These are phyloP conservation scores for Chironomus striatipennis DNA, from an alignment of 1,140 invertebrate species.

Conservation along the genomic window DNA sequence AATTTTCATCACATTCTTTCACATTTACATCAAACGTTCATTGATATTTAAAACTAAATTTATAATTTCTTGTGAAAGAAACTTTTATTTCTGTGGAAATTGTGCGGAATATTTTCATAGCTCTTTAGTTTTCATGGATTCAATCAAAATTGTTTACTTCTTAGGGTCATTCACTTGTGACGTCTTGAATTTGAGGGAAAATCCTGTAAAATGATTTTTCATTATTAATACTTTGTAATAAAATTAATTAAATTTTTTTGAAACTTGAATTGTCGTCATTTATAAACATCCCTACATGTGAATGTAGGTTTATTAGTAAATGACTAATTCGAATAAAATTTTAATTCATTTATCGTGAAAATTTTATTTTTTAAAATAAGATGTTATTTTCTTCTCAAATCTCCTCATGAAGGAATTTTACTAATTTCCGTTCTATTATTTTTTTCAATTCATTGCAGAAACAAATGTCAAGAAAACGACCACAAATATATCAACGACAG, in stretches of 20 bases:
- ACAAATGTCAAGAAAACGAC: conserved; percentile 14
- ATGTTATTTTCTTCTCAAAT: neutral
- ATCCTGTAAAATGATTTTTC: no score
- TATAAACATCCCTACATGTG: no score
- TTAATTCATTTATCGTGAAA: no score
- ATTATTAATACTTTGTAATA: no score
- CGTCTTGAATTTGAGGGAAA: neutral
- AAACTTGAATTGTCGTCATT: no score
- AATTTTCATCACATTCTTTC: conserved; percentile 14
- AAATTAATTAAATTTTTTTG: no score
- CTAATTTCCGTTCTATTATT: conserved; percentile 17
- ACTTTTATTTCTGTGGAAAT: neutral
- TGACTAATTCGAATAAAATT: no score
- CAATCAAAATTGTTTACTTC: neutral
- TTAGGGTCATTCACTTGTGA: neutral
- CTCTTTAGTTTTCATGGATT: neutral
- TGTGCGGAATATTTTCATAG: neutral
- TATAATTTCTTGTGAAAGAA: neutral
- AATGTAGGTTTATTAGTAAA: no score
- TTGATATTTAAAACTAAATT: neutral
- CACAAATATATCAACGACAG: conserved; percentile 9
- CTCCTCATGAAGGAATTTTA: neutral
- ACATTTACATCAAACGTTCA: neutral
- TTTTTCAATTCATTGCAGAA: conserved; percentile 18
- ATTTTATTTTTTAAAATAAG: neutral